phyloP scores from a whole-genome alignment of 2,888 invertebrate genomes.

The Chaetogeoica ovagalla region DNA sequence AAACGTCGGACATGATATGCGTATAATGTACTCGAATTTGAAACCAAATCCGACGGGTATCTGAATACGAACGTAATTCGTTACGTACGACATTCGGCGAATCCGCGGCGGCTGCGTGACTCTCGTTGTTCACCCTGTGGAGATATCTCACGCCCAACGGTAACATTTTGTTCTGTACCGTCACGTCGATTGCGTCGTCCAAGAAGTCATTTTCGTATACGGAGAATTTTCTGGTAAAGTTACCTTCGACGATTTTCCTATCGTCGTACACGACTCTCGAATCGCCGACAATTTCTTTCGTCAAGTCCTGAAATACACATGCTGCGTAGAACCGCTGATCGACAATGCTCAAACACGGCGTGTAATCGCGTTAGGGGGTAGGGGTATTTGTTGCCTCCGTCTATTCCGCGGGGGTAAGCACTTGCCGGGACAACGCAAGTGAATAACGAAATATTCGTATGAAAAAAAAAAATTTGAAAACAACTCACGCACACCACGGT shows the following conservation, averaged over 20 bases:
- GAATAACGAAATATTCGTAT: too few species aligned
- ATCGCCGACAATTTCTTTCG: constrained; percentile 32
- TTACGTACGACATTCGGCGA: constrained; percentile 7
- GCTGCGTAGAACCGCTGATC: too few species aligned
- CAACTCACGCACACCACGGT: too few species aligned
- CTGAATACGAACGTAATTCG: not conserved
- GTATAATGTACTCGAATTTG: too few species aligned
- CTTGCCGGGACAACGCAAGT: too few species aligned
- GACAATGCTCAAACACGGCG: too few species aligned
- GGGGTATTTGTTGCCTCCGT: too few species aligned
- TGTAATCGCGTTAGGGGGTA: too few species aligned
- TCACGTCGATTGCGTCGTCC: constrained; percentile 38
- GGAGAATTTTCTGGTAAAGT: constrained; percentile 35
- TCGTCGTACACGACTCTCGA: constrained; percentile 39
- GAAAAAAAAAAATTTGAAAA: too few species aligned
- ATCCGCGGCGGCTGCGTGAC: not conserved
- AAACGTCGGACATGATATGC: too few species aligned
- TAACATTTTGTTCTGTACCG: constrained; percentile 33
- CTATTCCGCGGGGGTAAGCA: too few species aligned
- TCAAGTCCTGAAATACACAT: constrained; percentile 18
- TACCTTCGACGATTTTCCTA: constrained; percentile 34
- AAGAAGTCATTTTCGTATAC: constrained; percentile 6
- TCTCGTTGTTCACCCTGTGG: constrained; percentile 16
- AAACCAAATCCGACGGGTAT: too few species aligned
- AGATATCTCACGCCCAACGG: constrained; percentile 36